Base-by-base conservation (phyloP, 2,888 invertebrate genomes). In the Cerceris ruficornis region DNA sequence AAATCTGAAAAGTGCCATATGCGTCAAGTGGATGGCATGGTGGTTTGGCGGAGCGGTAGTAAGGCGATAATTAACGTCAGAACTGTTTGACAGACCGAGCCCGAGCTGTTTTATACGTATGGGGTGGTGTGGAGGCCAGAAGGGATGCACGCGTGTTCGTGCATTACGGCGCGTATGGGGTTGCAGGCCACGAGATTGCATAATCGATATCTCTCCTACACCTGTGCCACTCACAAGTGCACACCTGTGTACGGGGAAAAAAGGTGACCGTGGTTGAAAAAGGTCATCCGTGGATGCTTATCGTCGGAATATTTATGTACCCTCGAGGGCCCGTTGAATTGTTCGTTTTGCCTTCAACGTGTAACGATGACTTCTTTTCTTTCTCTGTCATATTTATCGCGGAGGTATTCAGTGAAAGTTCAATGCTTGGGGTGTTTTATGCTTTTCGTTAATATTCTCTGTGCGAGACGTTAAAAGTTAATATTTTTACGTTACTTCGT, bases 191-290 rank as follows among this genome's bases (percentile, higher is more conserved):
- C 84, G 87, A 89, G 90, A 90, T 90, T 89, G 88, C 89, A 89
- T 88, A 90, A 90, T 91, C 91, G 89, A 91, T 91, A 91, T 82
- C 77, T 80, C 74, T 76, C 83, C 83, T 85, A 86, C 90, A 88
- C 88, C 88, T 88, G 88, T 86, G 87, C 81, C 84, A 82, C 83
- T 84, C 87, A 83, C 84, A 81, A 85, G 77, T 78, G 81, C 71
- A 66, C 84, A 85, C 86, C 85, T 85, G 86, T 86, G 86, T 65
- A 72, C 75, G 66, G n/a, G 59, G 42, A 74, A 77, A 77, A 59
- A 75, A 75, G 70, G 76, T 78, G 70, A 81, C 71, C 75, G 75
- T 70, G 78, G 74, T 80, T 67, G 77, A 75, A 82, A 77, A 75
- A 80, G 80, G 78, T 82, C 80, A 85, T 80, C 77, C 75, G 70